These are phyloP conservation scores for Macaca mulatta DNA, from an alignment of 2,113 vertebrate species.

Conservation along the genomic window DNA sequence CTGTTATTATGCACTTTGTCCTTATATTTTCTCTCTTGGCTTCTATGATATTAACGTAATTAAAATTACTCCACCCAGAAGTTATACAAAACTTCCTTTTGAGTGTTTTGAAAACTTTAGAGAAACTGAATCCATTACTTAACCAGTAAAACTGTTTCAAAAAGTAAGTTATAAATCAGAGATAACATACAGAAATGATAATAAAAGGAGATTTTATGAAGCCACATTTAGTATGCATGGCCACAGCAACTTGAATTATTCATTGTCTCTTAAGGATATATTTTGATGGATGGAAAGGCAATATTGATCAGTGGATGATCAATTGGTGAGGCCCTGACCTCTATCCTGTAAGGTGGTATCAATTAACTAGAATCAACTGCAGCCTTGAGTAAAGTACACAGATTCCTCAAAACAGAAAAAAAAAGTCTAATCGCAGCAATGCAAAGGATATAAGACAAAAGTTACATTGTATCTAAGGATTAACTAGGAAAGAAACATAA, in stretches of 20 bases:
- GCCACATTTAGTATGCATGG: slow-evolving; percentile 90
- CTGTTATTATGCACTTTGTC: slow-evolving; percentile 92
- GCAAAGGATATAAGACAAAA: slow-evolving; percentile 95
- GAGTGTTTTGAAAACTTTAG: slow-evolving; percentile 98
- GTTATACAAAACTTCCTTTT: slow-evolving; percentile 94
- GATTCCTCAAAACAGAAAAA: slow-evolving; percentile 92
- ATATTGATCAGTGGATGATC: slow-evolving; percentile 91
- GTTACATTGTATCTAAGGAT: slow-evolving; percentile 89
- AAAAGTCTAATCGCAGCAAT: slow-evolving; percentile 89
- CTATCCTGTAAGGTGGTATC: slow-evolving; percentile 91
- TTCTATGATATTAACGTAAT: slow-evolving; percentile 96
- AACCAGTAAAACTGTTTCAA: slow-evolving; percentile 94
- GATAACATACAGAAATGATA: slow-evolving; percentile 91
- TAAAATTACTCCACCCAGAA: slow-evolving; percentile 93
- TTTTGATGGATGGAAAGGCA: slow-evolving; percentile 94
- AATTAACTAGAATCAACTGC: slow-evolving; percentile 90
- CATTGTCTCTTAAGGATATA: slow-evolving; percentile 91
- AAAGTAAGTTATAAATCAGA: slow-evolving; percentile 94
- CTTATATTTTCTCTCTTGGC: slow-evolving; percentile 93
- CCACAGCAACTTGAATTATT: slow-evolving; percentile 92
- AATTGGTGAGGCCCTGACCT: slow-evolving; percentile 89
- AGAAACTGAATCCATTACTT: slow-evolving; percentile 92
- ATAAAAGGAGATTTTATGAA: slow-evolving; percentile 94
- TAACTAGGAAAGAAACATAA: slow-evolving; percentile 88
- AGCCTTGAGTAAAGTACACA: slow-evolving; percentile 91